Base-by-base conservation (phyloP, 2,888 invertebrate species). In the Caenorhabditis sp. region DNA sequence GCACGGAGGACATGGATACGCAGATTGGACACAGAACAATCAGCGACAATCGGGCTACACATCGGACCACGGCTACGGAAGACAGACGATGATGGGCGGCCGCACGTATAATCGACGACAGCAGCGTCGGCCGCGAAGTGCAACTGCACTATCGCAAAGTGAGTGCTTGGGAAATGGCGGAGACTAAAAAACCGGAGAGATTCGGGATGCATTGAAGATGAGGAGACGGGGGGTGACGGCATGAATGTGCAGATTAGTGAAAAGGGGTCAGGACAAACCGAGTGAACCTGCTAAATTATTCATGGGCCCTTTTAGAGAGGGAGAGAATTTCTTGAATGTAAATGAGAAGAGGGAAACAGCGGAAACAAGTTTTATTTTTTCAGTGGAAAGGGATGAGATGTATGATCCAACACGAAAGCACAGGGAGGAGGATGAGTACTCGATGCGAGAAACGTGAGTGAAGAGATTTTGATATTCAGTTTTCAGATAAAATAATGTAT, bases 141-240 rank as follows among this genome's bases (percentile, higher is more conserved):
- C 89, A 19, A 89, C 89, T 47, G 88, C 89, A 31, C 84, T 89
- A 85, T 85, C 87, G 82, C 89, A 86, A 26, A 84, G 89, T 89
- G 68, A 84, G 84, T 76, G 19, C 19, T 16, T 26, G 38, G 38
- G 38, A 38, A 38, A 38, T 44, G n/a, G 44, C 4, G n/a, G 24
- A 26, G 26, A 26, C 19, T 12, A 19, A 51, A 35, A 51, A 47
- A 19, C 4, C 8, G 22, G 64, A n/a, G 41, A 26, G 19, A 8
- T 51, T 58, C 56, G 35, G 58, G 69, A 51, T 63, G 77, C 66
- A 77, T 68, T 19, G 38, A 69, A 59, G 56, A 76, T 68, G 76
- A 58, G 49, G 24, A 49, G 19, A 35, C 58, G 49, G 26, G 59
- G 22, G 49, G 68, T 68, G 69, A 77, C 69, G 69, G 61, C 68